These are phyloP conservation scores for Luehdorfia chinensis DNA, from an alignment of 1,140 invertebrate genomes.

Conservation along the genomic window DNA sequence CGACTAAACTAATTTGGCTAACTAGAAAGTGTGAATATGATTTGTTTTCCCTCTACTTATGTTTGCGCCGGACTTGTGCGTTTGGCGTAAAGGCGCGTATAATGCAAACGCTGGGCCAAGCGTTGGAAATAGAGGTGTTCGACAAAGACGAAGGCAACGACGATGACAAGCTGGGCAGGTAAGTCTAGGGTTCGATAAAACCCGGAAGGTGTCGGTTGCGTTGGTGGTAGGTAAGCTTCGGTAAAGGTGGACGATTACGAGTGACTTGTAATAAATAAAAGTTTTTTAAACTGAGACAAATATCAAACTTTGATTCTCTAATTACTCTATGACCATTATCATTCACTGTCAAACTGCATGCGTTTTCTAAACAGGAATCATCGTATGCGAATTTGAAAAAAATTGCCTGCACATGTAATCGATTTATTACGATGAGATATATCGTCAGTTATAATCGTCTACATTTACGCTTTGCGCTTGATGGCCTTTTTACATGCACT, in stretches of 20 bases:
- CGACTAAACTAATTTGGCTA: no score
- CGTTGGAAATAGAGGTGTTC: conserved; percentile 86
- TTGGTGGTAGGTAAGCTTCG: conserved; percentile 8
- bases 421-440: no score
- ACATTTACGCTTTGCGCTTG: conserved; percentile 16
- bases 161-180: conserved; percentile 91
- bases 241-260: conserved; percentile 16
- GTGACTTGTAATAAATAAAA: no score
- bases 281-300: no score
- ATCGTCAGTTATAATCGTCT: conserved; percentile 5
- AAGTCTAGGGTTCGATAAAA: conserved; percentile 56
- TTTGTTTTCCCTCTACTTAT: conserved; percentile 67
- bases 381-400: no score
- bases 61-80: conserved; percentile 62
- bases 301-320: no score
- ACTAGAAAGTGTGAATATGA: conserved; percentile 39
- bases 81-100: conserved; percentile 64
- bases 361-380: no score
- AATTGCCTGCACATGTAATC: no score
- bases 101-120: conserved; percentile 81
- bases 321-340: no score
- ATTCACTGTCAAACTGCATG: no score
- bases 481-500: neutral
- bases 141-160: conserved; percentile 92
- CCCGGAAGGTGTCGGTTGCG: neutral